Evolutionary conservation across 2,797 vertebrate species (phyloP).

Genomic region (Peromyscus aztecus): DNA sequence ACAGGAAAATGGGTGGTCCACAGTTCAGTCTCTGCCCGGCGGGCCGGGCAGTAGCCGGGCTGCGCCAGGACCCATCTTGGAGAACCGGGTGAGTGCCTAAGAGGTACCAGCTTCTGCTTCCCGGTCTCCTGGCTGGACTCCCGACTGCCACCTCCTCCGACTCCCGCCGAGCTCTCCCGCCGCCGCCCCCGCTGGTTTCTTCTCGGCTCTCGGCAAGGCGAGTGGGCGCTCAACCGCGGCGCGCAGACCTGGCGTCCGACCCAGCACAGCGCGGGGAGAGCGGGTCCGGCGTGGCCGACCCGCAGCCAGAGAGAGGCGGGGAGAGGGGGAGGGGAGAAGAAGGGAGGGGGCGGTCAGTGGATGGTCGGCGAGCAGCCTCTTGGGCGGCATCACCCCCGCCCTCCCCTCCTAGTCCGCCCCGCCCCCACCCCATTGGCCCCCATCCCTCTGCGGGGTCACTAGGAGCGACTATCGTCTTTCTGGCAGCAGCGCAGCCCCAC

Average conservation of each 20-base stretch:
- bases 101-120: constrained; percentile 48
- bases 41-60: constrained; percentile 80
- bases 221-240: constrained; percentile 78
- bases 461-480: background rate
- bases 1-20: background rate
- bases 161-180: constrained; percentile 26
- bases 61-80: constrained; percentile 88
- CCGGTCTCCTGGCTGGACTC: constrained; percentile 15
- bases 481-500: constrained; percentile 52
- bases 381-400: constrained; percentile 51
- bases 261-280: constrained; percentile 57
- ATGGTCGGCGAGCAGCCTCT: constrained; percentile 55
- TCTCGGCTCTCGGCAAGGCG: constrained; percentile 26
- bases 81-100: constrained; percentile 39
- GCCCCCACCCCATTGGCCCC: background rate
- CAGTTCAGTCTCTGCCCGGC: constrained; percentile 61
- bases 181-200: constrained; percentile 59
- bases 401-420: background rate
- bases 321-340: background rate
- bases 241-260: constrained; percentile 82
- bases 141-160: constrained; percentile 64
- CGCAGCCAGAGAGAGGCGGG: constrained; percentile 52
- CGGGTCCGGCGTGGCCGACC: constrained; percentile 72
- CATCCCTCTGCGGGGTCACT: constrained; percentile 9
- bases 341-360: constrained; percentile 73